These are phyloP conservation scores for Schizaphis graminum DNA, from an alignment of 2,888 invertebrate species.

Conservation along the genomic window DNA sequence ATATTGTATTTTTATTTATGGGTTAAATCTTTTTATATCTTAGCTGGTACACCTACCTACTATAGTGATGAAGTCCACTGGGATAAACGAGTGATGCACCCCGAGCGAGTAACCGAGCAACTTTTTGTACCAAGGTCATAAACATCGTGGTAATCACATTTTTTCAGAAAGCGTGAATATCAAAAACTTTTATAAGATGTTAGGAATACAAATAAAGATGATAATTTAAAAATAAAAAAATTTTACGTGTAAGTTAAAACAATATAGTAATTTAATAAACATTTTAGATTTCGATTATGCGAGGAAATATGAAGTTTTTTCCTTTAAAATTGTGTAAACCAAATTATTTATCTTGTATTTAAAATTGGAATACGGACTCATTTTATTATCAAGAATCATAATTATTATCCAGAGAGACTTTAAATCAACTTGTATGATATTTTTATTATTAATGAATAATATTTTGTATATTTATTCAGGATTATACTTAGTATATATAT, in stretches of 20 bases:
- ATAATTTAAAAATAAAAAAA: background rate
- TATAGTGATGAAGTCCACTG: background rate
- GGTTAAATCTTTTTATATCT: background rate
- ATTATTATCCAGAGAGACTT: background rate
- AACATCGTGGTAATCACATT: background rate
- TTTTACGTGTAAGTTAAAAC: background rate
- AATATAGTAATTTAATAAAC: background rate
- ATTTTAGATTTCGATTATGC: background rate
- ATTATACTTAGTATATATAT: too few relatives aligned
- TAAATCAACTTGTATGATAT: background rate
- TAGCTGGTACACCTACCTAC: background rate
- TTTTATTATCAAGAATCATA: background rate
- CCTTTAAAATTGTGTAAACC: background rate
- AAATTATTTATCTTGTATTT: background rate
- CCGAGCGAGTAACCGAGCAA: background rate
- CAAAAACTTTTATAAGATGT: background rate
- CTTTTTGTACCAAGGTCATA: background rate
- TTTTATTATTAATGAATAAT: background rate
- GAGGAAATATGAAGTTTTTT: background rate
- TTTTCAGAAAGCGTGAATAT: background rate
- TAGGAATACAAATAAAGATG: background rate
- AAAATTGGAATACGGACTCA: background rate
- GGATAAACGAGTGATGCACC: background rate
- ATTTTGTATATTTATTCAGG: background rate
- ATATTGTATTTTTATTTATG: background rate